These are phyloP conservation scores for Archivesica marissinica DNA, from an alignment of 1,140 invertebrate species.

Conservation along the genomic window DNA sequence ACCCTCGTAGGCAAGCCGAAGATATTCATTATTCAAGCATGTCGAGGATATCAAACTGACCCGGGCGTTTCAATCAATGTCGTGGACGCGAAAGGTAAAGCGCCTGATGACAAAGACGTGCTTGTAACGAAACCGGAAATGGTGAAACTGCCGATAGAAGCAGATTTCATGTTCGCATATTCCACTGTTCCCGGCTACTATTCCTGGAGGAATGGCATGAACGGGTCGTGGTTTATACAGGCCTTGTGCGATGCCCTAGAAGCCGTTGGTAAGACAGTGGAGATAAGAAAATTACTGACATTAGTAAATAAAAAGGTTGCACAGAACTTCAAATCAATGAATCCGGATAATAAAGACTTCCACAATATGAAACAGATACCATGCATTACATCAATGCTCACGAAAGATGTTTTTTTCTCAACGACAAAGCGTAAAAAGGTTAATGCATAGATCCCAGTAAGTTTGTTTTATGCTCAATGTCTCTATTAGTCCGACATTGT, in stretches of 20 bases:
- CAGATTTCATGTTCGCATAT: conserved; percentile 97
- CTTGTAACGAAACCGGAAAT: background rate
- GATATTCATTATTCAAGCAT: conserved; percentile 80
- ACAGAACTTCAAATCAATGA: conserved; percentile 92
- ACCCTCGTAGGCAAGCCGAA: conserved; percentile 77
- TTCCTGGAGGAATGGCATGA: conserved; percentile 96
- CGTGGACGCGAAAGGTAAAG: conserved; percentile 2
- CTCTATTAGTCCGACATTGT: no score
- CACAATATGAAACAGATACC: conserved; percentile 97
- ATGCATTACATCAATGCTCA: conserved; percentile 95
- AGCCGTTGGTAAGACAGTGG: conserved; percentile 86
- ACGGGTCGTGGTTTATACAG: conserved; percentile 96
- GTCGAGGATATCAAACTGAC: conserved; percentile 70
- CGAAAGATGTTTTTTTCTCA: conserved; percentile 87
- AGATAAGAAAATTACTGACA: conserved; percentile 94
- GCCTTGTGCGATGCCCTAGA: conserved; percentile 92
- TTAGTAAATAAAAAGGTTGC: conserved; percentile 94
- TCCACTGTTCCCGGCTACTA: conserved; percentile 96
- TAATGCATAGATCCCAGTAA: no score
- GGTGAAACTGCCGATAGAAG: conserved; percentile 90
- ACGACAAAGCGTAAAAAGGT: conserved; percentile 75
- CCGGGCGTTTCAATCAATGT: conserved; percentile 43
- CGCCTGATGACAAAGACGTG: background rate
- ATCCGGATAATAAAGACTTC: conserved; percentile 91
- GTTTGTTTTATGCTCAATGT: no score